Percentiles rank a stretch among this genome's conserved stretches.
phyloP scores from a whole-genome alignment of 1,140 invertebrate genomes.

The Euura saliciscinereae region DNA sequence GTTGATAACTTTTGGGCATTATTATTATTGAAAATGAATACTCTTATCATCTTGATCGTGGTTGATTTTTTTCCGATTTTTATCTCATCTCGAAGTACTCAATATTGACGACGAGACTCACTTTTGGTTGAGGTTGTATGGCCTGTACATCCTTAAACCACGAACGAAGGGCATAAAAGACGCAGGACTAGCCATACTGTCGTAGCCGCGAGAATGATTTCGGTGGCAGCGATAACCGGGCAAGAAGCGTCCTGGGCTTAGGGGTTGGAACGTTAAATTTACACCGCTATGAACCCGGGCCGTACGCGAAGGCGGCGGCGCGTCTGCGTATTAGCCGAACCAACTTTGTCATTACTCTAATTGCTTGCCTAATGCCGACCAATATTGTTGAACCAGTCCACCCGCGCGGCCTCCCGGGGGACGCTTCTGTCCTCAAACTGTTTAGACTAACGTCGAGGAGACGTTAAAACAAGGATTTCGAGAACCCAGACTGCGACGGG shows the following conservation, averaged over 20 bases:
- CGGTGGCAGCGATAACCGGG: neutral
- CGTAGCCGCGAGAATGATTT: neutral
- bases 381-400: neutral
- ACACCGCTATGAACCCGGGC: neutral
- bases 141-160: no score
- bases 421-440: neutral
- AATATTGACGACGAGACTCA: no score
- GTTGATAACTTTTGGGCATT: no score
- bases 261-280: neutral
- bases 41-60: no score
- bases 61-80: no score
- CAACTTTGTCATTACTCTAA: slow-evolving; percentile 1
- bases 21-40: no score
- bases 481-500: neutral
- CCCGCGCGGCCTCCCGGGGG: neutral
- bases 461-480: neutral
- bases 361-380: neutral
- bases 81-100: no score
- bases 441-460: no score
- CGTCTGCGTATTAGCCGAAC: neutral
- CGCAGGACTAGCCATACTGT: neutral
- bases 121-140: no score
- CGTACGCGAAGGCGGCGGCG: neutral
- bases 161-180: no score
- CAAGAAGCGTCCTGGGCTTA: neutral